Conservation (phyloP, 2,113 vertebrate genomes). For the Lathamus discolor region DNA sequence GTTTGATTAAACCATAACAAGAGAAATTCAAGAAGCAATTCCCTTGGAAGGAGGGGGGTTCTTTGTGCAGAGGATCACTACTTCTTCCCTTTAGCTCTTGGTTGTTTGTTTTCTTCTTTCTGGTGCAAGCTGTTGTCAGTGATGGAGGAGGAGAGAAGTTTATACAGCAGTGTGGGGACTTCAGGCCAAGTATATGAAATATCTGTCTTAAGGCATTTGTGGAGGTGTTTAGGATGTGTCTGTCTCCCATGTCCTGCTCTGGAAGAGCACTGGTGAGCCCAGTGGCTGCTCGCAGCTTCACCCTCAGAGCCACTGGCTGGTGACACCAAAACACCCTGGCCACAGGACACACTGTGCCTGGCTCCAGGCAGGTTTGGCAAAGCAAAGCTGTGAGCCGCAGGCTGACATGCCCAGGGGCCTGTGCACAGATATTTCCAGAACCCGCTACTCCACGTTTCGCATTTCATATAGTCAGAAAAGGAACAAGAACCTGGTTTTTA, state of each 20-base stretch:
- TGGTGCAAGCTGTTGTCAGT: not conserved
- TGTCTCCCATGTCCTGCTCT: not conserved
- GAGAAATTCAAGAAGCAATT: not conserved
- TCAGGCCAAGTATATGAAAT: not conserved
- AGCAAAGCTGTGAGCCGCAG: not conserved
- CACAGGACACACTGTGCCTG: not conserved
- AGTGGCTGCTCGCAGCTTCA: not conserved
- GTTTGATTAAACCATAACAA: not conserved
- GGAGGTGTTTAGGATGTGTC: not conserved
- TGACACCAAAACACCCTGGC: not conserved
- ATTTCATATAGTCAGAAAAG: not conserved
- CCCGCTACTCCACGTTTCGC: not conserved
- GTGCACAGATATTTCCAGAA: rapidly evolving
- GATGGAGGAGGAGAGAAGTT: not conserved
- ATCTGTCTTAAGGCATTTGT: not conserved
- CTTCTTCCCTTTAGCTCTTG: not conserved
- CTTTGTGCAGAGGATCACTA: not conserved
- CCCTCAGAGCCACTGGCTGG: not conserved
- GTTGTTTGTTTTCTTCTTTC: not conserved
- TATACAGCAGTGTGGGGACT: not conserved
- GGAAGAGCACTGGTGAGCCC: not conserved
- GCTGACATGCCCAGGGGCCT: not conserved
- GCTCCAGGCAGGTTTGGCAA: not conserved
- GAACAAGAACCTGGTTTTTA: not conserved
- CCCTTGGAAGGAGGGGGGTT: not conserved